phyloP scores from a whole-genome alignment of 2,797 vertebrate species.

The Acestrorhynchus altus region DNA sequence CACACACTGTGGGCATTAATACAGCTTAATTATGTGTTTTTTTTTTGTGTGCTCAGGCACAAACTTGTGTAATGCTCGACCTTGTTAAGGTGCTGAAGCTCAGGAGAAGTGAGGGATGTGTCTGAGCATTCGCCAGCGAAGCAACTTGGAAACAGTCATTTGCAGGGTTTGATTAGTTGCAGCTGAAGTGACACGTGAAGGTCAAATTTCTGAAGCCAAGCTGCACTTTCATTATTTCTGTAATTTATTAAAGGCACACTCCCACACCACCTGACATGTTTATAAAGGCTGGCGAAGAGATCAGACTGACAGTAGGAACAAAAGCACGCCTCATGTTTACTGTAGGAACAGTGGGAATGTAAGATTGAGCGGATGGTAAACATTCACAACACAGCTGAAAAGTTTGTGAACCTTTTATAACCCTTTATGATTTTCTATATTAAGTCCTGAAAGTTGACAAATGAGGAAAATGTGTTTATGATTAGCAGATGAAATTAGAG shows the following conservation, averaged over 20 bases:
- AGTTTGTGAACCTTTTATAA: too few relatives aligned
- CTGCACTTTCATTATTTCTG: not conserved
- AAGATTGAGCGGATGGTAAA: too few relatives aligned
- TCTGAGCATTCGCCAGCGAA: not conserved
- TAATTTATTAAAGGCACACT: not conserved
- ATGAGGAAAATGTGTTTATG: too few relatives aligned
- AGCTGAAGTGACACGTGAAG: not conserved
- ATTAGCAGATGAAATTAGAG: too few relatives aligned
- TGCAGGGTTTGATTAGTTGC: conserved; percentile 2
- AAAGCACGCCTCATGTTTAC: not conserved
- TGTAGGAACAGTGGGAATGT: not conserved
- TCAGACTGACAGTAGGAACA: not conserved
- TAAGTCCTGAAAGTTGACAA: too few relatives aligned
- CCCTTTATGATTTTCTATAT: too few relatives aligned
- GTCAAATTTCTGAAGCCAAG: not conserved
- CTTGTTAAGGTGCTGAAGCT: not conserved
- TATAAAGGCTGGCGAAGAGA: not conserved
- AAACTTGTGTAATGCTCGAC: not conserved
- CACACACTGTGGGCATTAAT: not conserved
- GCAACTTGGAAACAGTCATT: not conserved
- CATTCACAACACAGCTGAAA: too few relatives aligned
- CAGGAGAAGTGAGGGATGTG: not conserved
- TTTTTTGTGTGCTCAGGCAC: not conserved
- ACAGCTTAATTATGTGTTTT: not conserved
- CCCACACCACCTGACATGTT: not conserved